phyloP scores from a whole-genome alignment of 1,140 invertebrate genomes.

The Acarapis woodi region DNA sequence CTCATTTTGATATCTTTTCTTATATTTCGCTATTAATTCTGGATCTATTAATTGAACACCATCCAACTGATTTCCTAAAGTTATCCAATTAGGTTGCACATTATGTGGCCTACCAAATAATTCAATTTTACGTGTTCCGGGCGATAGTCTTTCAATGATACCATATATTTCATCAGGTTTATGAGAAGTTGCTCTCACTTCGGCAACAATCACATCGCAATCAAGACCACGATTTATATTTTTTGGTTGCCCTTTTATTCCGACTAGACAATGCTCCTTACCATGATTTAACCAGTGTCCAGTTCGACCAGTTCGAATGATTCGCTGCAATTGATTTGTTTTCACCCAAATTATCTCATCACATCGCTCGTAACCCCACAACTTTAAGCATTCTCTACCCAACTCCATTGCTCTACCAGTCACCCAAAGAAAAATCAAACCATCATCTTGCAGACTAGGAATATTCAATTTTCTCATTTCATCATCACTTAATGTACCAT shows the following conservation, averaged over 20 bases:
- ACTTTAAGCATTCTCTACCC: constrained; percentile 59
- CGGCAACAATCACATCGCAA: constrained; percentile 90
- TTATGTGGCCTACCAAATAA: constrained; percentile 89
- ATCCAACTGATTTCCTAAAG: constrained; percentile 74
- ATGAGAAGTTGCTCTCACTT: constrained; percentile 84
- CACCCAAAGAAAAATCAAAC: constrained; percentile 88
- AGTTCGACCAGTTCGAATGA: constrained; percentile 79
- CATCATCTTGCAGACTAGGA: constrained; percentile 68
- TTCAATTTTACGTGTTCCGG: constrained; percentile 83
- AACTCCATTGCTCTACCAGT: constrained; percentile 93
- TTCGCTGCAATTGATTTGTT: constrained; percentile 86
- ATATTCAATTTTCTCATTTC: constrained; percentile 87
- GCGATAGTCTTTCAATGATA: constrained; percentile 28
- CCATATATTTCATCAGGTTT: constrained; percentile 96
- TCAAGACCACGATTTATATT: constrained; percentile 64
- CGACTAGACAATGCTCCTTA: constrained; percentile 89
- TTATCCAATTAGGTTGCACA: constrained; percentile 94
- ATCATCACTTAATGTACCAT: constrained; percentile 96
- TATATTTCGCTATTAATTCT: constrained; percentile 58
- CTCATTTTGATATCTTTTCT: constrained; percentile 15
- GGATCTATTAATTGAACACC: constrained; percentile 78
- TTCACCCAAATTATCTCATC: constrained; percentile 98
- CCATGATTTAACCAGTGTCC: constrained; percentile 97
- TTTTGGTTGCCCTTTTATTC: constrained; percentile 76
- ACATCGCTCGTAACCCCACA: constrained; percentile 83